phyloP scores from a whole-genome alignment of 2,888 invertebrate species.

The Gastrophysa polygoni region DNA sequence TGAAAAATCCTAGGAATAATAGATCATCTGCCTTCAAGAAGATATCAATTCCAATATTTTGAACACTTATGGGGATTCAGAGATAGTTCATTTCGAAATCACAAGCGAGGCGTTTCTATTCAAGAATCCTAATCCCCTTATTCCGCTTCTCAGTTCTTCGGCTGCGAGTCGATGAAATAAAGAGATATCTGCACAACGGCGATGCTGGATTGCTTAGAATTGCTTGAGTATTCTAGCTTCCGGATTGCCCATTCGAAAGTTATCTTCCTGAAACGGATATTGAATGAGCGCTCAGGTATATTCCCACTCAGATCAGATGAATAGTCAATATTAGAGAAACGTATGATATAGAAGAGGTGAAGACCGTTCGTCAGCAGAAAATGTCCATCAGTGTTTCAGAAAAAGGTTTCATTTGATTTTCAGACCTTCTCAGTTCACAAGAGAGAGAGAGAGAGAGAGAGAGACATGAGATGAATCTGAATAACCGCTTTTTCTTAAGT shows the following conservation, averaged over 20 bases:
- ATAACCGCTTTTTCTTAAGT: too few species aligned
- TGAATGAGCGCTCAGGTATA: neutral
- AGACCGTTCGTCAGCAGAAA: too few species aligned
- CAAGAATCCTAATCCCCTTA: slow-evolving; percentile 23
- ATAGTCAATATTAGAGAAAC: neutral
- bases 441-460: too few species aligned
- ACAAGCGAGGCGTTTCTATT: slow-evolving; percentile 20
- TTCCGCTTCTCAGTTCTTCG: slow-evolving; percentile 10
- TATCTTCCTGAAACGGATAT: neutral
- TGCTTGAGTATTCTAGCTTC: neutral
- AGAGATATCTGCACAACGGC: neutral
- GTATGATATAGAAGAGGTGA: too few species aligned
- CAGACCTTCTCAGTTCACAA: too few species aligned
- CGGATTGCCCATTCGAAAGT: neutral
- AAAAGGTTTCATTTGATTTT: too few species aligned
- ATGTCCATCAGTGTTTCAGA: too few species aligned
- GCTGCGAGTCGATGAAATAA: neutral
- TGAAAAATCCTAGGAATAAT: too few species aligned
- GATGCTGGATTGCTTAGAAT: neutral
- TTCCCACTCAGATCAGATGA: neutral
- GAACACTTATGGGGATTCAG: neutral
- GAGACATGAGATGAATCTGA: too few species aligned
- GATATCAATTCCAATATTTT: neutral
- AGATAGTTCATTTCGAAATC: slow-evolving; percentile 25
- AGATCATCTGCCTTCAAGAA: neutral